Base-by-base conservation (phyloP, 2,113 vertebrate species). In the Acinonyx jubatus region DNA sequence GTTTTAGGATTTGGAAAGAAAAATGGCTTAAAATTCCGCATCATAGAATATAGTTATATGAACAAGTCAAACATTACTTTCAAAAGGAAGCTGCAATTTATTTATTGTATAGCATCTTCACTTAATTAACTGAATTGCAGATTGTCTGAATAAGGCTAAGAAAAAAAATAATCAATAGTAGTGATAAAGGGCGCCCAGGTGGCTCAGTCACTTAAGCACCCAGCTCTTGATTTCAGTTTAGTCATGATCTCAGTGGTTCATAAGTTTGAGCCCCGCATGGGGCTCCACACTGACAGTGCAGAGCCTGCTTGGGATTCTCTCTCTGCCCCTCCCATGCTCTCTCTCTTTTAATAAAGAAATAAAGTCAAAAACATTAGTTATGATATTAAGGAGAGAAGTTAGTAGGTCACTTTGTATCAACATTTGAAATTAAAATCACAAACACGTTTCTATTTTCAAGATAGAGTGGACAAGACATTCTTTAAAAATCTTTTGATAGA, bases 1-100 rank as follows among this genome's bases (percentile, higher is more conserved):
- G 52, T 41, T n/a, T 68, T 81, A 36, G 10, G 71, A 66, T 81
- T 93, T 80, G 69, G 68, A 65, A 90, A 50, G 74, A 94, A 92
- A 89, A 81, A 31, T 65, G 15, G 3, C 85, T 91, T 89, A 78
- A 94, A 95, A 89, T 89, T 94, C 31, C 33, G 73, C 69, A 85
- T 48, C n/a, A 80, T 48, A 19, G 29, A 3, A 52, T 65, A 55
- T 76, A 41, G 84, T 90, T 86, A 18, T n/a, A 82, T 48, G 86
- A 91, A 16, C 29, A 31, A 55, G 19, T 41, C 91, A 65, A 95
- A 71, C 31, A 74, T 63, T n/a, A 63, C 89, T 96, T 76, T 96
- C 36, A 89, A 33, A 27, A 92, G 48, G 63, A 84, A 82, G 41
- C 61, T 69, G 11, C 5, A 38, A 41, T 45, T 52, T 79, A 65